Conservation (phyloP, 2,888 invertebrate species). For the Ophonus ardosiacus region DNA sequence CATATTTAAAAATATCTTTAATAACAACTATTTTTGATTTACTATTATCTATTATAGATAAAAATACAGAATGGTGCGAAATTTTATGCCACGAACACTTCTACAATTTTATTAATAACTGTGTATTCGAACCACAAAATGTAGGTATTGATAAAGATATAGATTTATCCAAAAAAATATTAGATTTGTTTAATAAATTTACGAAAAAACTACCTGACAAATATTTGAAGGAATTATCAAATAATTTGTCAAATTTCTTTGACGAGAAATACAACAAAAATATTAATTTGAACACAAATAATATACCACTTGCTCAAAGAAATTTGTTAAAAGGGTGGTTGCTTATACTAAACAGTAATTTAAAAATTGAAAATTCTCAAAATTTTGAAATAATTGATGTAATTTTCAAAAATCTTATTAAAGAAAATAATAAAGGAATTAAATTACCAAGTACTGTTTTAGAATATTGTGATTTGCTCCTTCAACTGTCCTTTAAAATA, state of each 20-base stretch:
- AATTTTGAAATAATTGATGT: conserved; percentile 1
- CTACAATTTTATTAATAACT: conserved; percentile 68
- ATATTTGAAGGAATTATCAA: conserved; percentile 61
- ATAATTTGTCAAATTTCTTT: conserved; percentile 65
- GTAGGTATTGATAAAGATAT: conserved; percentile 67
- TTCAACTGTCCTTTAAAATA: conserved; percentile 69
- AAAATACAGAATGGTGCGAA: conserved; percentile 41
- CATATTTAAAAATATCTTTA: conserved; percentile 52
- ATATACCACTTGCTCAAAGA: conserved; percentile 69
- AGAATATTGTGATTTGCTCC: conserved; percentile 65
- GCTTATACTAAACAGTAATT: conserved; percentile 66
- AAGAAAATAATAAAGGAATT: conserved; percentile 49
- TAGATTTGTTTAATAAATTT: conserved; percentile 59
- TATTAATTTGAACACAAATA: conserved; percentile 67
- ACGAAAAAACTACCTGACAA: conserved; percentile 66
- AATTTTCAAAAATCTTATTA: conserved; percentile 62
- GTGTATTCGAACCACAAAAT: conserved; percentile 68
- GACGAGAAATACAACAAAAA: conserved; percentile 64
- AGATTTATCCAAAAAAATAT: conserved; percentile 38
- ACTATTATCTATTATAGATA: conserved; percentile 36
- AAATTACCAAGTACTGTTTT: conserved; percentile 64
- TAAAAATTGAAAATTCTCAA: conserved; percentile 42
- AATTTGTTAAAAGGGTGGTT: conserved; percentile 70
- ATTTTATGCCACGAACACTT: conserved; percentile 67
- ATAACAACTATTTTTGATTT: conserved; percentile 58